Evolutionary conservation across 2,888 invertebrate species (phyloP).

Genomic region (Trichacis sp.): DNA sequence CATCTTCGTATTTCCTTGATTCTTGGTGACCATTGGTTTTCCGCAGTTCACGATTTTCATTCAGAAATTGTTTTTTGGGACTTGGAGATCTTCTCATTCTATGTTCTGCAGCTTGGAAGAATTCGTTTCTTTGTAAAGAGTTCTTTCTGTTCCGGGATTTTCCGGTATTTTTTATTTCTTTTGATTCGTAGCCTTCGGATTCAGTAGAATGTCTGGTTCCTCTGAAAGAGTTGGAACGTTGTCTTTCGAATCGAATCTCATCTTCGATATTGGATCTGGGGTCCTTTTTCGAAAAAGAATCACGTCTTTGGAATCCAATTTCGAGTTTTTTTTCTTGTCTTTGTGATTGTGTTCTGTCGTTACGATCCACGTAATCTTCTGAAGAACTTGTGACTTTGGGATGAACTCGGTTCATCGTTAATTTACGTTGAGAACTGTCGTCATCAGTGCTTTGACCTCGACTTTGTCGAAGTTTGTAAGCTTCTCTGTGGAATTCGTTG

Average conservation of each 20-base stretch:
- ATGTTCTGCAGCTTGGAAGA: neutral
- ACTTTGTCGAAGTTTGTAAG: slow-evolving; percentile 19
- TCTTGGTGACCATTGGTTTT: neutral
- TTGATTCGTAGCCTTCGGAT: slow-evolving; percentile 1
- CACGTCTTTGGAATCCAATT: slow-evolving; percentile 14
- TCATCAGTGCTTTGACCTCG: slow-evolving; percentile 58
- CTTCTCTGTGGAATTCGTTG: slow-evolving; percentile 23
- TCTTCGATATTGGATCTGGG: slow-evolving; percentile 11
- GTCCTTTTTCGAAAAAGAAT: slow-evolving; percentile 13
- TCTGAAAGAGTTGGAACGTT: slow-evolving; percentile 18
- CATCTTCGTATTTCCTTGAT: neutral
- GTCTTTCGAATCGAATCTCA: slow-evolving; percentile 5
- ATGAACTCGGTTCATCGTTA: slow-evolving; percentile 41
- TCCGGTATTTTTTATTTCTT: neutral
- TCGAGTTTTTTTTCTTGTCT: slow-evolving; percentile 13
- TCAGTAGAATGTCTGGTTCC: slow-evolving; percentile 17
- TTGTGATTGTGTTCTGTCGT: slow-evolving; percentile 17
- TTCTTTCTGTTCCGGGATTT: slow-evolving; percentile 5
- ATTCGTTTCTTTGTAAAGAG: neutral
- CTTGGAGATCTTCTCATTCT: neutral
- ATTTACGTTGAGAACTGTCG: slow-evolving; percentile 51
- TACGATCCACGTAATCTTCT: slow-evolving; percentile 53
- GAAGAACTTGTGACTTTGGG: slow-evolving; percentile 59
- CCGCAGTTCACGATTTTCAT: too few species aligned
- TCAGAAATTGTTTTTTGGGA: neutral